These are phyloP conservation scores for Erpornis zantholeuca DNA, from an alignment of 2,113 vertebrate species.

Conservation along the genomic window DNA sequence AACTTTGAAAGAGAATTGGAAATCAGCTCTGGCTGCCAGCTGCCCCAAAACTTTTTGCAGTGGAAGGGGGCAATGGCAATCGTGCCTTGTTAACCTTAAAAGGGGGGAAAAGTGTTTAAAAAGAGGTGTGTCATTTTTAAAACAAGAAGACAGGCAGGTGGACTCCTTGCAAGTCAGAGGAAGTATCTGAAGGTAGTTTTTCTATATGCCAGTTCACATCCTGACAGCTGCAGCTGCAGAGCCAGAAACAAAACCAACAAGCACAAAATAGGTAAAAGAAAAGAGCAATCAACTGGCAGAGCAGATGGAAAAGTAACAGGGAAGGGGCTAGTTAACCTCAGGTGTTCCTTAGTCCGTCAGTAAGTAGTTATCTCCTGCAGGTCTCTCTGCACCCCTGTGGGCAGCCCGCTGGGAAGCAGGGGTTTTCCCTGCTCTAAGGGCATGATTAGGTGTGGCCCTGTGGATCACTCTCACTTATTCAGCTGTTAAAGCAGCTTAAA, in stretches of 20 bases:
- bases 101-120: not conserved
- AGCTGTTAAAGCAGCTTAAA: slow-evolving; percentile 86
- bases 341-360: not conserved
- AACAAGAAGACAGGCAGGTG: not conserved
- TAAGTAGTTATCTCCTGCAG: not conserved
- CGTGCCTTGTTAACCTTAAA: not conserved
- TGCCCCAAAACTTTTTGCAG: not conserved
- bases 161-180: not conserved
- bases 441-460: slow-evolving; percentile 72
- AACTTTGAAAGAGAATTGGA: not conserved
- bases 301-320: not conserved
- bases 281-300: not conserved
- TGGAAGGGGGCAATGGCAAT: not conserved
- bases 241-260: not conserved
- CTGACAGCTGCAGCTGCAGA: not conserved
- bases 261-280: not conserved
- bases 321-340: not conserved
- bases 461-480: slow-evolving; percentile 79
- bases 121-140: not conserved
- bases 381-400: not conserved
- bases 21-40: not conserved
- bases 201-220: not conserved
- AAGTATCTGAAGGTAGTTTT: not conserved
- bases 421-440: slow-evolving; percentile 15
- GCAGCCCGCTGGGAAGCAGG: not conserved